Evolutionary conservation across 2,888 invertebrate species (phyloP).

Genomic region (Ptychoptera contaminata): DNA sequence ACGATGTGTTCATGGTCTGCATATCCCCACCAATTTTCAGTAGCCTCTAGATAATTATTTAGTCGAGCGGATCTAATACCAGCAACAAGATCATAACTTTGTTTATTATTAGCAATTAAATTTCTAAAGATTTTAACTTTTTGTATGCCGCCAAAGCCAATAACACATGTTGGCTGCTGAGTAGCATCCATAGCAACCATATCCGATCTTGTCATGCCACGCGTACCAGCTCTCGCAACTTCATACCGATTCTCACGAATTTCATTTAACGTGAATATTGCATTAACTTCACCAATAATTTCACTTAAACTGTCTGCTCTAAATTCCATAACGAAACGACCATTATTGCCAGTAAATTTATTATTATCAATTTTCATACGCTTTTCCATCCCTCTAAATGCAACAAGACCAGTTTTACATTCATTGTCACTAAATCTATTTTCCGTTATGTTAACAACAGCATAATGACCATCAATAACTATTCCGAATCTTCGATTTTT

Average conservation of each 20-base stretch:
- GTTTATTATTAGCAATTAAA: constrained; percentile 63
- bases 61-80: constrained; percentile 80
- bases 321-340: constrained; percentile 73
- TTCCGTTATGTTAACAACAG: constrained; percentile 70
- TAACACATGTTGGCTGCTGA: constrained; percentile 57
- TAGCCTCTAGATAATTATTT: constrained; percentile 72
- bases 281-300: constrained; percentile 70
- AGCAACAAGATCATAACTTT: constrained; percentile 83
- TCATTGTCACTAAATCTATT: constrained; percentile 73
- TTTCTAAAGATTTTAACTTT: constrained; percentile 83
- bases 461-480: constrained; percentile 84
- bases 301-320: constrained; percentile 85
- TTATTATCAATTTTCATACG: constrained; percentile 72
- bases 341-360: constrained; percentile 61
- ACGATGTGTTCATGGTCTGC: constrained; percentile 55
- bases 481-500: constrained; percentile 74
- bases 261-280: constrained; percentile 62
- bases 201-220: not conserved
- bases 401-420: constrained; percentile 65
- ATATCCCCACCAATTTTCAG: constrained; percentile 96
- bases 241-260: constrained; percentile 51
- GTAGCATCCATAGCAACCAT: not conserved
- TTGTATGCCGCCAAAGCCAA: constrained; percentile 89
- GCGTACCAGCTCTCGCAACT: constrained; percentile 9
- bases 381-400: constrained; percentile 92